Base-by-base conservation (phyloP, 2,888 invertebrate genomes). In the Apamea sordens region DNA sequence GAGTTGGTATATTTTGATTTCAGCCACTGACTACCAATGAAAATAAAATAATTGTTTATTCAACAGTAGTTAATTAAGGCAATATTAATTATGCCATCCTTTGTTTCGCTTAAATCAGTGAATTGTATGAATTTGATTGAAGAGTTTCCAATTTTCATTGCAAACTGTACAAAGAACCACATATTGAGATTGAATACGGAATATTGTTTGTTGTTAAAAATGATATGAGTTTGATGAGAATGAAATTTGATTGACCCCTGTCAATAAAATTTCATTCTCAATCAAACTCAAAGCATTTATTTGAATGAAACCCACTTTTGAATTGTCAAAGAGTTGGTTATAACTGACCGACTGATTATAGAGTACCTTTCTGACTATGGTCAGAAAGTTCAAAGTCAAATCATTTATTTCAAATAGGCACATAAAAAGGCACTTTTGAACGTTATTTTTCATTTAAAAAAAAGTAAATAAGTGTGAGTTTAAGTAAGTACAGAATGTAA, bases 51-150 rank as follows among this genome's bases (percentile, higher is more conserved):
- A 69, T 28, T 74, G 36, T 65, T 59, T 32, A n/a, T 32, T 44
- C 50, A 68, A 24, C 15, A 70, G 18, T 28, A 24, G 63, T 72
- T 72, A 80, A 81, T 74, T 59, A 85, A 81, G 18, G 67, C 59
- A 74, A 79, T 50, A 76, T 61, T 73, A 44, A 61, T 78, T 67
- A 71, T 56, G 28, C 18, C 61, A 67, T 1, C 74, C 69, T 61
- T 75, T 77, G 65, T 75, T 76, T 76, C 41, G 18, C 36, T 76
- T 69, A 65, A 73, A 80, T 68, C 77, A 72, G 56, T 64, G 47
- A 41, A 80, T 71, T 76, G 59, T 77, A 71, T 73, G n/a, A 53
- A 84, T 73, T 77, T 76, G 69, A 77, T 79, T 89, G 77, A 71
- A 78, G 50, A 53, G 76, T 44, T 61, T 76, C 7, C 71, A 79